Conservation (phyloP, 2,113 vertebrate genomes). For the Hypomesus transpacificus region DNA sequence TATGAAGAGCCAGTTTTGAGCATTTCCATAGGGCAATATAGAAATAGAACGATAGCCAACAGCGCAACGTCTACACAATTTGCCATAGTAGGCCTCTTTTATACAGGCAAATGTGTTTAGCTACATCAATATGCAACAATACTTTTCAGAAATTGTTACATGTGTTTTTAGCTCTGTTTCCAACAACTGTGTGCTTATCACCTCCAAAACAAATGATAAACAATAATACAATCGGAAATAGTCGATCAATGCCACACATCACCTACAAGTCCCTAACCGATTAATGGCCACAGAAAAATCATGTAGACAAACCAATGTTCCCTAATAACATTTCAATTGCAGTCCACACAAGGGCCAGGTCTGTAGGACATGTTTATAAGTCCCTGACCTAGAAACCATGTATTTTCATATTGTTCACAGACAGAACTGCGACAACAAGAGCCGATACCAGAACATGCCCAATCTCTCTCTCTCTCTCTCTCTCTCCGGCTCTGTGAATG, state of each 20-base stretch:
- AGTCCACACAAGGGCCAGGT: neutral
- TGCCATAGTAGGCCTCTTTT: too few species aligned
- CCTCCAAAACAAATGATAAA: too few species aligned
- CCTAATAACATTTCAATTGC: slow-evolving; percentile 30
- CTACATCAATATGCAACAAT: too few species aligned
- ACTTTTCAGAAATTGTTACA: too few species aligned
- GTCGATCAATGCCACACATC: slow-evolving; percentile 21
- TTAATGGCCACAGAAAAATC: slow-evolving; percentile 33
- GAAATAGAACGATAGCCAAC: neutral
- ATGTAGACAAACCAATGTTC: slow-evolving; percentile 44
- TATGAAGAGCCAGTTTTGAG: neutral
- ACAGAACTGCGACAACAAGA: neutral
- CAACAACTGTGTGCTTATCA: too few species aligned
- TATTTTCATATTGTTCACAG: neutral
- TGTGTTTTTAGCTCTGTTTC: too few species aligned
- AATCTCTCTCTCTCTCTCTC: too few species aligned
- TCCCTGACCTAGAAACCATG: neutral
- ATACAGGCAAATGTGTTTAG: too few species aligned
- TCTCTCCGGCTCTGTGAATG: neutral
- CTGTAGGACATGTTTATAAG: neutral
- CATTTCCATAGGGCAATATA: neutral
- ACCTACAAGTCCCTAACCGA: slow-evolving; percentile 18
- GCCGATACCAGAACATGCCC: neutral
- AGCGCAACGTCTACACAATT: too few species aligned
- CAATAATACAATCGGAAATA: neutral